phyloP scores from a whole-genome alignment of 2,797 vertebrate species.

The Sebastes reedi region DNA sequence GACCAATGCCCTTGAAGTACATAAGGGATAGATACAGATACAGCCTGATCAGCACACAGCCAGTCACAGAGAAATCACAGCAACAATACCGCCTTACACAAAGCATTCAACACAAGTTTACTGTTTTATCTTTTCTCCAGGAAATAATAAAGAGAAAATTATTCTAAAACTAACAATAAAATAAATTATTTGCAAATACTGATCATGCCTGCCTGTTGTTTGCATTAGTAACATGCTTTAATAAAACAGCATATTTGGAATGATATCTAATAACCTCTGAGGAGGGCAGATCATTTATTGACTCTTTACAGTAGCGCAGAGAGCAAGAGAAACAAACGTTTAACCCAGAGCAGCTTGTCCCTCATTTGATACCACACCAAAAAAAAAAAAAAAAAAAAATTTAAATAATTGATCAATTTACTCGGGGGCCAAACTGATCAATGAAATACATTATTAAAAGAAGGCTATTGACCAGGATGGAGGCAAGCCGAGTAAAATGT shows the following conservation, averaged over 20 bases:
- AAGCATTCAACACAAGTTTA: background rate
- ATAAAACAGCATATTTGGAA: constrained; percentile 6
- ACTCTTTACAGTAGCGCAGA: background rate
- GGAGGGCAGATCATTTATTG: constrained; percentile 16
- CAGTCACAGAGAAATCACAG: constrained; percentile 8
- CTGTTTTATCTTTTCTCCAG: background rate
- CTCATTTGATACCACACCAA: constrained; percentile 59
- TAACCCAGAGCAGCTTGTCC: constrained; percentile 56
- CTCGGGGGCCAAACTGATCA: constrained; percentile 83
- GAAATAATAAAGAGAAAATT: background rate
- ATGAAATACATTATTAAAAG: constrained; percentile 88
- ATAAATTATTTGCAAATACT: background rate
- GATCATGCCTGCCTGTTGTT: constrained; percentile 1
- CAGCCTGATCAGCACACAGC: constrained; percentile 38
- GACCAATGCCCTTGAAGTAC: constrained; percentile 73
- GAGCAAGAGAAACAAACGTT: constrained; percentile 35
- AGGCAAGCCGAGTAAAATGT: constrained; percentile 82
- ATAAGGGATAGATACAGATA: background rate
- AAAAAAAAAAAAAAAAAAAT: constrained; percentile 63
- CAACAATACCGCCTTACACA: background rate
- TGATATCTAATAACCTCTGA: background rate
- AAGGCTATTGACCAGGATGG: constrained; percentile 81
- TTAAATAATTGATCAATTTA: constrained; percentile 87
- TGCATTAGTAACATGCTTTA: constrained; percentile 8
- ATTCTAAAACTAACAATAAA: background rate